Base-by-base conservation (phyloP, 2,888 invertebrate genomes). In the Eilema griseolum region DNA sequence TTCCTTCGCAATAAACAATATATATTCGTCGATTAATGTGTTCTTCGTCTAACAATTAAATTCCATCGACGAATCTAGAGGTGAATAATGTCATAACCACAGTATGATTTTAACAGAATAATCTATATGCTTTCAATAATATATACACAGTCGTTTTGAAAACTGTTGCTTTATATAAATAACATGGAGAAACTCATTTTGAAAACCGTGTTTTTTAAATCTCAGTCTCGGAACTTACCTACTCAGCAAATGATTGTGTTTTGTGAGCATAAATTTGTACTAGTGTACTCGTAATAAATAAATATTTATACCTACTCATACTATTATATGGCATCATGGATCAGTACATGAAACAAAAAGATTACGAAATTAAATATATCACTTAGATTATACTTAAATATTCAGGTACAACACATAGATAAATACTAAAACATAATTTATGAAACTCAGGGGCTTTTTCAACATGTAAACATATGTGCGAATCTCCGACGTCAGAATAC, bases 301-400 rank as follows among this genome's bases (percentile, higher is more conserved):
- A 82, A 81, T 79, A 82, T 82, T 81, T 76, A 91, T 93, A 93
- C 93, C 88, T 94, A 93, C 93, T 93, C 89, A 94, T 91, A 93
- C 94, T 94, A 92, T 89, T 84, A 77, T 85, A 88, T 90, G 90
- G 88, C 92, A 87, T 92, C 93, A 92, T 87, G 87, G 91, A 82
- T 87, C 86, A 88, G 93, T 94, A 94, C 94, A 94, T 94, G 94
- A 93, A 94, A 94, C 94, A 94, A 93, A 93, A 87, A 91, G 86
- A 89, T 75, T 75, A 79, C 75, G 86, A 85, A 85, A 72, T 69
- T 86, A 87, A 85, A 86, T 82, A 79, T 84, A 81, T 81, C 76
- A 84, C 67, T 80, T 75, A 79, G 61, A 74, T 69, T 76, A 79
- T 77, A 82, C 75, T 76, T 72, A 76, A 74, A 78, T 78, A 77